A percentile compares a stretch with the other conserved stretches of the same genome.
Conservation (phyloP, 1,140 invertebrate species). For the Drusus annulatus region DNA sequence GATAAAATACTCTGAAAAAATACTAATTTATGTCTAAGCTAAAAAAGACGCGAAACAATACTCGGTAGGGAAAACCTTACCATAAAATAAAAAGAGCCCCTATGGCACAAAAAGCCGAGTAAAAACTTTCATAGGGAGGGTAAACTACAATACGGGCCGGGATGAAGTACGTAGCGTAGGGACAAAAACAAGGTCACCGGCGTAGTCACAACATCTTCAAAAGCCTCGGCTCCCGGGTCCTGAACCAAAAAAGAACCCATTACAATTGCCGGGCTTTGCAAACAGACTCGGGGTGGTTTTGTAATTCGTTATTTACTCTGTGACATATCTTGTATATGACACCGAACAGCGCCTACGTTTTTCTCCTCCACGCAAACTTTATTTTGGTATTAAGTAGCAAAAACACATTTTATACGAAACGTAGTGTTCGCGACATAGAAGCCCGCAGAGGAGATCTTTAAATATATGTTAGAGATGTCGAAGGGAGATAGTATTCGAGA, state of each 20-base stretch:
- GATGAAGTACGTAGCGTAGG: background rate
- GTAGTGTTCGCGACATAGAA: too few species aligned
- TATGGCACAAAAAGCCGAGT: conserved; percentile 14
- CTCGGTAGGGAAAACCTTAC: conserved; percentile 3
- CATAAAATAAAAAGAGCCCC: conserved; percentile 27
- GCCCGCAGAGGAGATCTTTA: too few species aligned
- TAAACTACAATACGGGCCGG: conserved; percentile 28
- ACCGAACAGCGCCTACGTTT: conserved; percentile 8
- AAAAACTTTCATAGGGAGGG: conserved; percentile 35
- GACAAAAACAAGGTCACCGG: conserved; percentile 33
- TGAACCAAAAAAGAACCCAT: conserved; percentile 10
- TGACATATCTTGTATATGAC: conserved; percentile 31
- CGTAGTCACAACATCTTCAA: conserved; percentile 10
- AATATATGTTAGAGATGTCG: too few species aligned
- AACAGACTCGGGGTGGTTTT: background rate
- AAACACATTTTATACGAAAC: background rate
- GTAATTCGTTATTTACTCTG: background rate
- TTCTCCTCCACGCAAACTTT: conserved; percentile 11
- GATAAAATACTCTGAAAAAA: background rate
- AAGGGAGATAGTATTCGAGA: too few species aligned
- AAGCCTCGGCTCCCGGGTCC: background rate
- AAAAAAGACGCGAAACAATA: conserved; percentile 28
- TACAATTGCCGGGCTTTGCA: background rate
- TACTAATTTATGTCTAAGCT: background rate
- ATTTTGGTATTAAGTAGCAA: conserved; percentile 28